Conservation (phyloP, 1,140 invertebrate genomes). For the Caerostris extrusa region DNA sequence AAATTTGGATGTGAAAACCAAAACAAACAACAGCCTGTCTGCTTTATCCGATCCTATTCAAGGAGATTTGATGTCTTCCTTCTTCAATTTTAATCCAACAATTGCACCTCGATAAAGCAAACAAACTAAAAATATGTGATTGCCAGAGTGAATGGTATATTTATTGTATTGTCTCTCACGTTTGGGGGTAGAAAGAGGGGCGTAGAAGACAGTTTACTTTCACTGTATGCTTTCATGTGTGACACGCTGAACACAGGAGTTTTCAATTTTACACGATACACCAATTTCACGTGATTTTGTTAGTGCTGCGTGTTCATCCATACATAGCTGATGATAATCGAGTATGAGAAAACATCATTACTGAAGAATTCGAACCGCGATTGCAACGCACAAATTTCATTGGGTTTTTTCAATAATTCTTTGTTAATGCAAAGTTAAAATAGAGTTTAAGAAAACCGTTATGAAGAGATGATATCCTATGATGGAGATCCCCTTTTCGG, state of each 20-base stretch:
- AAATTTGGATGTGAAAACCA: background rate
- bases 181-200: background rate
- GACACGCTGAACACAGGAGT: background rate
- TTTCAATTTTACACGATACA: background rate
- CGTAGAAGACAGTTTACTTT: background rate
- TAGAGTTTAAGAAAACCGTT: too few relatives aligned
- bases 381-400: too few relatives aligned
- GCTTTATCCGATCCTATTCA: background rate
- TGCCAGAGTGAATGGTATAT: background rate
- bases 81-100: background rate
- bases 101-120: background rate
- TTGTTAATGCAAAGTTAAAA: too few relatives aligned
- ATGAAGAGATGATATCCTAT: too few relatives aligned
- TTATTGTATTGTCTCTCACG: background rate
- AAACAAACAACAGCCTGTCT: background rate
- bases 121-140: background rate
- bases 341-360: background rate
- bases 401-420: too few relatives aligned
- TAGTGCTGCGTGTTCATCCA: background rate
- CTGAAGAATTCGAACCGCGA: background rate
- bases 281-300: conserved; percentile 11
- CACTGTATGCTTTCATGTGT: background rate
- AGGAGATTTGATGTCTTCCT: background rate
- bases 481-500: too few relatives aligned
- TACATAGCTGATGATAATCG: background rate